Conservation (phyloP, 2,888 invertebrate genomes). For the Pandemis cinnamomeana region DNA sequence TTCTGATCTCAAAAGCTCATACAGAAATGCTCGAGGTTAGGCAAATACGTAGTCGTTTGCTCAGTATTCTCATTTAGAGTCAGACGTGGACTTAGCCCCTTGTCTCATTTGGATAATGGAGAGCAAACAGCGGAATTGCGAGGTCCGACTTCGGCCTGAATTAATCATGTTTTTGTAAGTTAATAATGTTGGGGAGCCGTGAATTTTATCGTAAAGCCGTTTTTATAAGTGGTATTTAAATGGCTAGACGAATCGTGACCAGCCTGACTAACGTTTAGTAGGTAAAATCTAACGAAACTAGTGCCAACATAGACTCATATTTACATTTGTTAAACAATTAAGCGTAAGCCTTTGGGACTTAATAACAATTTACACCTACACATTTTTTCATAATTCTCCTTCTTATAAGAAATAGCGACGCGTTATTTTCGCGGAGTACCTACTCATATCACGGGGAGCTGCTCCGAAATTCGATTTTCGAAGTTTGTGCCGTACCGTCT, state of each 20-base stretch:
- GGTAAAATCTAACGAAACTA: no score
- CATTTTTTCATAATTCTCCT: no score
- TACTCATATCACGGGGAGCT: no score
- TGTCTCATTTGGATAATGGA: constrained; percentile 65
- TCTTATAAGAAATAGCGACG: no score
- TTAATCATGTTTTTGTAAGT: constrained; percentile 34
- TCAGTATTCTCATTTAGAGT: constrained; percentile 69
- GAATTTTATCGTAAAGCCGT: not conserved
- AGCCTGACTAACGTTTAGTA: not conserved
- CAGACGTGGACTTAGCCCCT: constrained; percentile 65
- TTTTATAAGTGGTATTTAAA: not conserved
- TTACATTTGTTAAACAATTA: no score
- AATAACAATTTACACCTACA: no score
- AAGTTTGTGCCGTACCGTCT: no score
- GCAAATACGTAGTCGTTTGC: constrained; percentile 5
- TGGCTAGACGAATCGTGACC: not conserved
- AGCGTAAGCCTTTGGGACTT: no score
- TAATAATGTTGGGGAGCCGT: constrained; percentile 7
- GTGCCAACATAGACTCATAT: no score
- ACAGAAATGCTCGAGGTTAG: constrained; percentile 36
- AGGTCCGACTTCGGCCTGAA: constrained; percentile 20
- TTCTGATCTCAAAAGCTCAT: constrained; percentile 27
- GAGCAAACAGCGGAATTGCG: constrained; percentile 63
- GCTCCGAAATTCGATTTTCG: no score
- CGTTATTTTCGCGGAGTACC: no score